Conservation (phyloP, 2,113 vertebrate species). For the Centropus unirufus region DNA sequence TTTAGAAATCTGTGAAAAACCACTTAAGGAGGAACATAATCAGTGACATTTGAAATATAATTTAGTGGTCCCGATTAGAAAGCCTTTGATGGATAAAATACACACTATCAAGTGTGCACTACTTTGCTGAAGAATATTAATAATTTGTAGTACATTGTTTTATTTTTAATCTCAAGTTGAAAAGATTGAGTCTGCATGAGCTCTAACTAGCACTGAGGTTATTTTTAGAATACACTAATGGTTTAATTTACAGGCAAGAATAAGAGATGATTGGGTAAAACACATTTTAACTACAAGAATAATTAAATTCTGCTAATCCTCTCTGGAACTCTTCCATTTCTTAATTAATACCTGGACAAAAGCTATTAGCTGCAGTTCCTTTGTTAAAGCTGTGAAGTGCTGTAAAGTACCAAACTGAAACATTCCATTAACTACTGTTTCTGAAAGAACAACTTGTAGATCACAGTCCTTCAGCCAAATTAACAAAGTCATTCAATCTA, state of each 20-base stretch:
- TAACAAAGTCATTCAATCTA: not conserved
- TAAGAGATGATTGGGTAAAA: not conserved
- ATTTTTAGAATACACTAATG: not conserved
- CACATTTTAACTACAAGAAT: not conserved
- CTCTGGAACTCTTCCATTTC: not conserved
- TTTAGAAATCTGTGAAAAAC: not conserved
- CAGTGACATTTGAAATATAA: not conserved
- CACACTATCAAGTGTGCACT: not conserved
- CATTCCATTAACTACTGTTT: not conserved
- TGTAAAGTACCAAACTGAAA: not conserved
- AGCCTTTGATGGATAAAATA: not conserved
- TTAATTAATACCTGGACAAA: not conserved
- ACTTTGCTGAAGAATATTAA: not conserved
- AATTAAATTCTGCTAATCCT: not conserved
- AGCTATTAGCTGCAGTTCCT: not conserved
- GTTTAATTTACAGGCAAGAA: not conserved
- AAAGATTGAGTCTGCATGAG: not conserved
- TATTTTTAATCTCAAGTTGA: not conserved
- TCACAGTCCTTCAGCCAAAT: too few relatives aligned
- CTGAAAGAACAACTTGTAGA: not conserved
- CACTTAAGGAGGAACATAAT: not conserved
- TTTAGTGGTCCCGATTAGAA: not conserved
- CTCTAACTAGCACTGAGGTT: not conserved
- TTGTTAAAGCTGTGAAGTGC: not conserved
- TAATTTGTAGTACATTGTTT: not conserved